A percentile compares a stretch with the other conserved stretches of the same genome.
Conservation (phyloP, 2,113 vertebrate genomes). For the Ia io region DNA sequence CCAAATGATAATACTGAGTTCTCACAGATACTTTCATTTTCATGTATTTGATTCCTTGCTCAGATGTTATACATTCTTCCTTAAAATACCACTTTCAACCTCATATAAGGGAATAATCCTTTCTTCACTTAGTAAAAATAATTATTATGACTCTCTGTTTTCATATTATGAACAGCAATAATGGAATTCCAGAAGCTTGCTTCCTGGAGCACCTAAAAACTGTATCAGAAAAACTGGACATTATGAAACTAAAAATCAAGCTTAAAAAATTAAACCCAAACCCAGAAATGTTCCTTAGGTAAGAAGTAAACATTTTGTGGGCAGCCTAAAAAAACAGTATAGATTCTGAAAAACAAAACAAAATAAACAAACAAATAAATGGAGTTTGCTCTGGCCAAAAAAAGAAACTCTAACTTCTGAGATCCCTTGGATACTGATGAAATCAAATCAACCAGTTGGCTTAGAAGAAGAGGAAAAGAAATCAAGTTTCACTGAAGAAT, state of each 20-base stretch:
- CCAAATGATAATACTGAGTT: background rate
- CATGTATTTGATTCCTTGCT: background rate
- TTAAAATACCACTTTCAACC: background rate
- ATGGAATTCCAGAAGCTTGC: background rate
- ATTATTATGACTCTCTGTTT: background rate
- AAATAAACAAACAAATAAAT: background rate
- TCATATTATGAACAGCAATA: background rate
- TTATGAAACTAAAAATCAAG: background rate
- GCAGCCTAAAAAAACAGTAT: background rate
- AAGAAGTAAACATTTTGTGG: background rate
- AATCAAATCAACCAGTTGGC: background rate
- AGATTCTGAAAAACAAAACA: background rate
- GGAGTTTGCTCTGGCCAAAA: background rate
- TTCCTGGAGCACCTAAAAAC: background rate
- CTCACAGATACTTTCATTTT: background rate
- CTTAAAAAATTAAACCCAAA: conserved; percentile 20
- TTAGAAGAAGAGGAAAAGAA: background rate
- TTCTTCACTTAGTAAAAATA: conserved; percentile 17
- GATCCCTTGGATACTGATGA: background rate
- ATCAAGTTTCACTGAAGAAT: background rate
- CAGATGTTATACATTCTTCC: background rate
- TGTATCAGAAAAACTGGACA: background rate
- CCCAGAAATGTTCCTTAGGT: background rate
- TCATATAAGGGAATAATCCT: background rate
- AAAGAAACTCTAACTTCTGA: background rate